phyloP scores from a whole-genome alignment of 2,888 invertebrate species.

The Tanypteryx hageni region DNA sequence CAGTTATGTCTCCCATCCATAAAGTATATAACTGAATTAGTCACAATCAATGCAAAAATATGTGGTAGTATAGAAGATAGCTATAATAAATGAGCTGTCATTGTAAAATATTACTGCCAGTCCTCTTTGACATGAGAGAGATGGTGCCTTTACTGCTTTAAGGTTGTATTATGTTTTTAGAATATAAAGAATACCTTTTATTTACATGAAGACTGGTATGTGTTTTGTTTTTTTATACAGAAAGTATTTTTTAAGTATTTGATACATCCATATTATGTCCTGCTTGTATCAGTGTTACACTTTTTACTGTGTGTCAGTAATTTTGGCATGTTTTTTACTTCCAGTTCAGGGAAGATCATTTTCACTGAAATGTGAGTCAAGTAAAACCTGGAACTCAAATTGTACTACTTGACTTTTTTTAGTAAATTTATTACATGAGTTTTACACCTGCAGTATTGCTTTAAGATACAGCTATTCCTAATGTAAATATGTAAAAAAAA shows the following conservation, averaged over 20 bases:
- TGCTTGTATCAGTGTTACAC: constrained; percentile 53
- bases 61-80: constrained; percentile 37
- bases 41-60: constrained; percentile 57
- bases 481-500: constrained; percentile 30
- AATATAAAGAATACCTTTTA: constrained; percentile 27
- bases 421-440: constrained; percentile 27
- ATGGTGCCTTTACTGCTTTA: constrained; percentile 46
- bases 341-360: neutral
- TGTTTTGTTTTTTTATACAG: constrained; percentile 63
- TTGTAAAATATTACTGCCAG: constrained; percentile 44
- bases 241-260: constrained; percentile 62
- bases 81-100: constrained; percentile 51
- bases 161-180: constrained; percentile 56
- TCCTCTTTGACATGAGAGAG: constrained; percentile 27
- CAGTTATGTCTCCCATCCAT: constrained; percentile 60
- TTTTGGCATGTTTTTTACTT: constrained; percentile 43
- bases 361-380: neutral
- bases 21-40: constrained; percentile 30
- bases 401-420: neutral
- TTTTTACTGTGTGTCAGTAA: constrained; percentile 30
- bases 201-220: constrained; percentile 40
- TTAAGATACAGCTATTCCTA: constrained; percentile 5
- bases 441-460: constrained; percentile 59
- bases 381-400: neutral
- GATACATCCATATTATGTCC: constrained; percentile 44